Base-by-base conservation (phyloP, 2,113 vertebrate species). In the Solea solea region DNA sequence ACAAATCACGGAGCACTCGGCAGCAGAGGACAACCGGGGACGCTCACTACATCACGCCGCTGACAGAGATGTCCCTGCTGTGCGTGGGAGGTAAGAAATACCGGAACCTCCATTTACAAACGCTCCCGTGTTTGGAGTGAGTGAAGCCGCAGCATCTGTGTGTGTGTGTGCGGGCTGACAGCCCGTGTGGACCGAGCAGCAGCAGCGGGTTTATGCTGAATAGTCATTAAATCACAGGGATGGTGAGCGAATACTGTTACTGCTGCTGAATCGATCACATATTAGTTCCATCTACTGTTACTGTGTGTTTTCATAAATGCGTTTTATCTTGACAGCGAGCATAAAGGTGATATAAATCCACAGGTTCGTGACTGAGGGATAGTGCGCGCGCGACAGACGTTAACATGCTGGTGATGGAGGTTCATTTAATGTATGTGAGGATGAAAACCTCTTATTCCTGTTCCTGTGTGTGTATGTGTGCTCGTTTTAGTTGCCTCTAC, bases 51-150 rank as follows among this genome's bases (percentile, higher is more conserved):
- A 3, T 5, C 44, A 8, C 84, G 44, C 80, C 74, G 73, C 82
- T 72, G 44, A 51, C 74, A 89, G 92, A 88, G 88, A 96, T 96
- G 96, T 96, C 96, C 88, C 94, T 96, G 83, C 94, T 96, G 21
- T 96, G 96, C 81, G 96, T 96, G 59, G 94, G 96, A 95, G 96
- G 96, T 96, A 93, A 89, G 92, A 54, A 9, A 49, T 50, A 48
- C 5, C 12, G 42, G 27, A 4, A 39, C 50, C 13, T 1, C 60
- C 9, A 34, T 44, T 48, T 7, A 45, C 3, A 48, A 48, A 5
- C 9, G 9, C 40, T 6, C 25, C 3, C 4, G 1, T 62, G 71
- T 57, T 40, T 50, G 41, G 39, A 9, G 48, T 34, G 34, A 34
- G 34, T 48, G 49, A 55, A 50, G 49, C 64, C 63, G 82, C 67